Conservation (phyloP, 2,113 vertebrate species). For the Myotis brandtii region DNA sequence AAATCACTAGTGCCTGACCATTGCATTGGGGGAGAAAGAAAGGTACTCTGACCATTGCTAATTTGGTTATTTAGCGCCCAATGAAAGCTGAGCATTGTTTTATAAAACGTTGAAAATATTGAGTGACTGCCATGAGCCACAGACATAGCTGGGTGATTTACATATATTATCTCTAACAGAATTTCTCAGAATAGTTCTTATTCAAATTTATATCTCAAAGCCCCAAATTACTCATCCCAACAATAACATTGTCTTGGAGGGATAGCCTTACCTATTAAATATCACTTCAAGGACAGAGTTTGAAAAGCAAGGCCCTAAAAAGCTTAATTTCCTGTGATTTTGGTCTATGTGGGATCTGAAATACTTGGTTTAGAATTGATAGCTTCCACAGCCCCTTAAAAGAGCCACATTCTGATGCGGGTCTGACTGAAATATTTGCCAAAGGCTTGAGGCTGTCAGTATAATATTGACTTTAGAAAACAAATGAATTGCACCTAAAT, state of each 20-base stretch:
- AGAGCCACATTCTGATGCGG: background rate
- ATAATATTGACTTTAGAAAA: constrained; percentile 14
- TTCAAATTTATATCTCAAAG: background rate
- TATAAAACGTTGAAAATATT: background rate
- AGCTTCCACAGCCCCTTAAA: background rate
- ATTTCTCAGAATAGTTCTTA: background rate
- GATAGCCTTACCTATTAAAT: background rate
- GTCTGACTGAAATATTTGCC: background rate
- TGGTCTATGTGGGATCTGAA: constrained; percentile 6
- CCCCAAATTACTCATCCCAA: background rate
- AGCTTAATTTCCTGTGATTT: background rate
- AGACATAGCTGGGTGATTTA: background rate
- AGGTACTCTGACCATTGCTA: background rate
- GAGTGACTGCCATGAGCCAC: background rate
- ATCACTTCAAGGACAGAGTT: background rate
- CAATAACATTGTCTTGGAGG: background rate
- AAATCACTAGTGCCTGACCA: background rate
- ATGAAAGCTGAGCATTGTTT: background rate
- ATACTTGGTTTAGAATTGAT: constrained; percentile 40
- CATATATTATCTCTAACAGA: background rate
- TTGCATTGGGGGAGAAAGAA: background rate
- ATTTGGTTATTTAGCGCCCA: background rate
- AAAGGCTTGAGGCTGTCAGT: background rate
- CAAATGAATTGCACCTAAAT: background rate
- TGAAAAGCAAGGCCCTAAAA: background rate